phyloP scores from a whole-genome alignment of 92 coral and sea anemone genomes.

The Palythoa grandiflora region DNA sequence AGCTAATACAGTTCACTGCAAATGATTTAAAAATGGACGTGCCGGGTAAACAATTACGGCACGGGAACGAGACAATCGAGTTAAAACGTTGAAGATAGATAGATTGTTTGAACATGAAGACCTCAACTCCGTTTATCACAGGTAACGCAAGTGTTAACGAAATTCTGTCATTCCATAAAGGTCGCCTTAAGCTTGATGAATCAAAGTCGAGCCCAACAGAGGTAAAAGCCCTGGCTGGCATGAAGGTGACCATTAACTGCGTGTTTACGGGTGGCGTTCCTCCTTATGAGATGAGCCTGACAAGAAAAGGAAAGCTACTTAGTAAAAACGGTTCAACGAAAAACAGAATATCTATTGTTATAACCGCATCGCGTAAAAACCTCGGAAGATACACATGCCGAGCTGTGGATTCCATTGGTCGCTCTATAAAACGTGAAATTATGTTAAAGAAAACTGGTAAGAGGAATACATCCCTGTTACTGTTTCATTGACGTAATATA shows the following conservation, averaged over 20 bases:
- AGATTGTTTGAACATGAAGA: no score
- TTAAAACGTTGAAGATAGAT: no score
- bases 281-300: constrained; percentile 54
- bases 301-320: constrained; percentile 17
- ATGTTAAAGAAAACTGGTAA: constrained; percentile 50
- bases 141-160: not conserved
- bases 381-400: constrained; percentile 56
- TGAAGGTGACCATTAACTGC: constrained; percentile 52
- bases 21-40: no score
- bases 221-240: constrained; percentile 42
- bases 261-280: constrained; percentile 50
- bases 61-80: no score
- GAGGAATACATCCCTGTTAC: not conserved
- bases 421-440: constrained; percentile 24
- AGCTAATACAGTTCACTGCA: no score
- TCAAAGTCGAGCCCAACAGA: constrained; percentile 40
- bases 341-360: constrained; percentile 44
- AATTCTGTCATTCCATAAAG: not conserved
- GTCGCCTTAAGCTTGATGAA: constrained; percentile 39
- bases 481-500: no score
- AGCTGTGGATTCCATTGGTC: constrained; percentile 53
- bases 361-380: constrained; percentile 22
- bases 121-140: no score
- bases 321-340: constrained; percentile 1
- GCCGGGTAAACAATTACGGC: no score